Percentiles rank a stretch among this genome's conserved stretches.
Evolutionary conservation across 2,888 invertebrate species (phyloP).

Genomic region (Campoletis raptor): DNA sequence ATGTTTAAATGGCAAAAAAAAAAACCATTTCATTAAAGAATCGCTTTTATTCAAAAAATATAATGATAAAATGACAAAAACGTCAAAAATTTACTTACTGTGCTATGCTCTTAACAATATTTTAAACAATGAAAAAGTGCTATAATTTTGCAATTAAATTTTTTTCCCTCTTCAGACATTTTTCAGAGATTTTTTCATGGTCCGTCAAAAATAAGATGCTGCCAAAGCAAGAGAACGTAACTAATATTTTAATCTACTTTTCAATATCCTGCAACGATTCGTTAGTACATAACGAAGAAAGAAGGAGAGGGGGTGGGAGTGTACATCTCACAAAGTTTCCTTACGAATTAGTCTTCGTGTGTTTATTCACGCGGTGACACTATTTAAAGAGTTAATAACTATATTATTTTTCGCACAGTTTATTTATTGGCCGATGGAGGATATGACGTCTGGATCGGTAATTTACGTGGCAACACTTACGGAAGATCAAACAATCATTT

Average conservation of each 20-base stretch:
- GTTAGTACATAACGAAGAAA: neutral
- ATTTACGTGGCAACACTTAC: constrained; percentile 62
- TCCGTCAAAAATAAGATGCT: too few species aligned
- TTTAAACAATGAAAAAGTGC: neutral
- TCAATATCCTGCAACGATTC: neutral
- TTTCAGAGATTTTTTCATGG: too few species aligned
- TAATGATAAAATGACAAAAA: too few species aligned
- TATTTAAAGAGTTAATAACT: neutral
- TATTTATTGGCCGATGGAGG: constrained; percentile 60
- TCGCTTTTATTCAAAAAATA: too few species aligned
- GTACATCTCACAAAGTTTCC: neutral
- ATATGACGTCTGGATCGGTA: constrained; percentile 68
- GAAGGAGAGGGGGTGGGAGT: too few species aligned
- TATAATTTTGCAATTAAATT: neutral
- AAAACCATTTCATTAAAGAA: too few species aligned
- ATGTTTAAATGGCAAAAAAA: too few species aligned
- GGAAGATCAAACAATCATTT: constrained; percentile 45
- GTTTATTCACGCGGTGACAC: neutral
- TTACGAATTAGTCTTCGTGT: neutral
- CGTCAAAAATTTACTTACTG: neutral
- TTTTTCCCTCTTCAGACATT: neutral
- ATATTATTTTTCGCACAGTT: constrained; percentile 28
- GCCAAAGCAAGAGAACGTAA: too few species aligned
- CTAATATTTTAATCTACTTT: neutral
- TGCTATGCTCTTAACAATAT: neutral